A percentile compares a stretch with the other conserved stretches of the same genome.
phyloP scores from a whole-genome alignment of 2,113 vertebrate genomes.

The Cephalopholis sonnerati region DNA sequence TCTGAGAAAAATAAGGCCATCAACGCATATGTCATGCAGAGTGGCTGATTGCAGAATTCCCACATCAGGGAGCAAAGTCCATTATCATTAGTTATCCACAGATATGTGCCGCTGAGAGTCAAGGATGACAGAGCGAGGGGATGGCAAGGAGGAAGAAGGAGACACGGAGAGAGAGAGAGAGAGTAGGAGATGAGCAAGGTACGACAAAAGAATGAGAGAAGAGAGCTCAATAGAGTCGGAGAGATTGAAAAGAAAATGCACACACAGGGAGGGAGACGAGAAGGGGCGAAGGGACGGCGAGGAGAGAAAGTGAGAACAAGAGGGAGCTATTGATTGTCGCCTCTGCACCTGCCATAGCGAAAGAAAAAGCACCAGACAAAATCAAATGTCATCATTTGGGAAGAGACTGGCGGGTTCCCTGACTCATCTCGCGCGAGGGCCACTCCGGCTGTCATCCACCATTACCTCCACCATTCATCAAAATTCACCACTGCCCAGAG shows the following conservation, averaged over 20 bases:
- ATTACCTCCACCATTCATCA: slow-evolving; percentile 70
- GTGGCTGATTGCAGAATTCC: slow-evolving; percentile 79
- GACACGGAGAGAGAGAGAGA: not conserved
- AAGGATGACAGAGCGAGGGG: slow-evolving; percentile 55
- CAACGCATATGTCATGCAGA: slow-evolving; percentile 63
- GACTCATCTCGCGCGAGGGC: slow-evolving; percentile 53
- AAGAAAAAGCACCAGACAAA: slow-evolving; percentile 60
- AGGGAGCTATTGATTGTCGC: slow-evolving; percentile 64
- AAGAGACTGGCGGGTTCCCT: slow-evolving; percentile 54
- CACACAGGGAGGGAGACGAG: not conserved
- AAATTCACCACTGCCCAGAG: slow-evolving; percentile 55
- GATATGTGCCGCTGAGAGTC: slow-evolving; percentile 68
- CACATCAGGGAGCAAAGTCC: slow-evolving; percentile 76
- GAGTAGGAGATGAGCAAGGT: slow-evolving; percentile 20
- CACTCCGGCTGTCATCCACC: slow-evolving; percentile 58
- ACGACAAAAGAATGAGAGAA: slow-evolving; percentile 21
- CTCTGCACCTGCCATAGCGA: slow-evolving; percentile 57
- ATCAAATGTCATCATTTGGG: slow-evolving; percentile 80
- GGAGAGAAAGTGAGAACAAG: slow-evolving; percentile 32
- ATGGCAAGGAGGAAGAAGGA: slow-evolving; percentile 1
- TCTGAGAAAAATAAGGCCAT: slow-evolving; percentile 75
- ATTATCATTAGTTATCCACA: slow-evolving; percentile 79
- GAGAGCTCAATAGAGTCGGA: slow-evolving; percentile 15
- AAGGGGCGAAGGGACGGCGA: not conserved
- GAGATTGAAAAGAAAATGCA: slow-evolving; percentile 41